Percentiles rank a stretch among this genome's conserved stretches.
phyloP scores from a whole-genome alignment of 2,888 invertebrate species.

The Abrostola tripartita region DNA sequence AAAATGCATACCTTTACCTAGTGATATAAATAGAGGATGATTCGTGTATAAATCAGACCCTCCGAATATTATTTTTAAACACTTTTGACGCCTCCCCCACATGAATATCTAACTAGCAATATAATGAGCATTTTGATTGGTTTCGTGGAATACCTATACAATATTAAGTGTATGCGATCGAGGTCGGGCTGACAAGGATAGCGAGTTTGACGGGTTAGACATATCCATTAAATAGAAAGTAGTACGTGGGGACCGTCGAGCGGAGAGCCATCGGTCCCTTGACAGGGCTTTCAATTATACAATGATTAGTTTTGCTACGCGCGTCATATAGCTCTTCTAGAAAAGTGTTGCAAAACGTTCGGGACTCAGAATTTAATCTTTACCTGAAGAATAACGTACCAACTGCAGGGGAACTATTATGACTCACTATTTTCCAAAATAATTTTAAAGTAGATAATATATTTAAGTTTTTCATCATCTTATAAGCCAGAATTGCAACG shows the following conservation, averaged over 20 bases:
- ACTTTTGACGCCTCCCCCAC: not conserved
- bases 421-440: slow-evolving; percentile 5
- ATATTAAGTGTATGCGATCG: slow-evolving; percentile 55
- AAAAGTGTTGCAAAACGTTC: slow-evolving; percentile 27
- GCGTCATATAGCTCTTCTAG: slow-evolving; percentile 29
- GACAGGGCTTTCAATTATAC: slow-evolving; percentile 64
- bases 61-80: too few relatives aligned
- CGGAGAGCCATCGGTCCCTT: slow-evolving; percentile 59
- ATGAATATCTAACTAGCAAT: slow-evolving; percentile 45
- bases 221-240: slow-evolving; percentile 68
- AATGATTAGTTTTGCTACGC: slow-evolving; percentile 62
- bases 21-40: too few relatives aligned
- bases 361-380: slow-evolving; percentile 7
- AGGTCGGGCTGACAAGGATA: slow-evolving; percentile 63
- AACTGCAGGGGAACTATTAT: not conserved
- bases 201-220: slow-evolving; percentile 69
- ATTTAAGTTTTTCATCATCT: too few relatives aligned
- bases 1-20: too few relatives aligned
- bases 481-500: slow-evolving; percentile 5
- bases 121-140: slow-evolving; percentile 58
- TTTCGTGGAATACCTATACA: slow-evolving; percentile 53
- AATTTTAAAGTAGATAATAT: not conserved
- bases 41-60: too few relatives aligned
- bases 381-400: too few relatives aligned
- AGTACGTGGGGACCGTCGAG: slow-evolving; percentile 53